Percentiles rank a stretch among this genome's conserved stretches.
Evolutionary conservation across 2,113 vertebrate species (phyloP).

Genomic region (Phyllostomus hastatus): DNA sequence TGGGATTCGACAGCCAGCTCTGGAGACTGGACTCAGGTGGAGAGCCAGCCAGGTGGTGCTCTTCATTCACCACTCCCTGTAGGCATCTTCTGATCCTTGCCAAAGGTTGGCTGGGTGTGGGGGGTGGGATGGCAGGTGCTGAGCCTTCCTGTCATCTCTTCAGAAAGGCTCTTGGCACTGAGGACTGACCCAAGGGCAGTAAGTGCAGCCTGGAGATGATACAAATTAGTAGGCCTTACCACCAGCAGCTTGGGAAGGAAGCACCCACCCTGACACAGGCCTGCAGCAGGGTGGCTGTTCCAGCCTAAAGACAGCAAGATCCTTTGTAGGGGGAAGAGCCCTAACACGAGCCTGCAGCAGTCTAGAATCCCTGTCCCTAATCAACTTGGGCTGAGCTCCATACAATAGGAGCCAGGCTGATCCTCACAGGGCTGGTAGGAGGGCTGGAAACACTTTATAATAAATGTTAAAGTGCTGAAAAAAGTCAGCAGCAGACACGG

Average conservation of each 20-base stretch:
- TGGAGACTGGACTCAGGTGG: not conserved
- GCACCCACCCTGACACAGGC: not conserved
- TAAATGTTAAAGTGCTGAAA: not conserved
- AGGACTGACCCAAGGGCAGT: not conserved
- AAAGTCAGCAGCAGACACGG: not conserved
- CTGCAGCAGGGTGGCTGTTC: not conserved
- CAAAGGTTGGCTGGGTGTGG: too few species aligned
- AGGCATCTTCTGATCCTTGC: too few species aligned
- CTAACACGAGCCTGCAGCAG: not conserved
- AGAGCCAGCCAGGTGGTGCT: not conserved
- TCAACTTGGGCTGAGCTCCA: not conserved
- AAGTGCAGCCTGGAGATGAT: not conserved
- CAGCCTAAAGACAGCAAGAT: not conserved
- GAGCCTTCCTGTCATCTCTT: not conserved
- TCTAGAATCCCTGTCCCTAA: not conserved
- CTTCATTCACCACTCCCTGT: not conserved
- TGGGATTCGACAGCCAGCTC: not conserved
- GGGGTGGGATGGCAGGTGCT: not conserved
- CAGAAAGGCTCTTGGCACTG: not conserved
- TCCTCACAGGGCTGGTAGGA: not conserved
- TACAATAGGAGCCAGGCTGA: rapidly evolving
- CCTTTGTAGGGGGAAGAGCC: not conserved
- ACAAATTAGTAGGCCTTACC: not conserved
- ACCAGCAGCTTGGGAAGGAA: not conserved
- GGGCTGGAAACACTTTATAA: not conserved